Evolutionary conservation across 2,888 invertebrate genomes (phyloP).

Genomic region (Nesidiocoris tenuis): DNA sequence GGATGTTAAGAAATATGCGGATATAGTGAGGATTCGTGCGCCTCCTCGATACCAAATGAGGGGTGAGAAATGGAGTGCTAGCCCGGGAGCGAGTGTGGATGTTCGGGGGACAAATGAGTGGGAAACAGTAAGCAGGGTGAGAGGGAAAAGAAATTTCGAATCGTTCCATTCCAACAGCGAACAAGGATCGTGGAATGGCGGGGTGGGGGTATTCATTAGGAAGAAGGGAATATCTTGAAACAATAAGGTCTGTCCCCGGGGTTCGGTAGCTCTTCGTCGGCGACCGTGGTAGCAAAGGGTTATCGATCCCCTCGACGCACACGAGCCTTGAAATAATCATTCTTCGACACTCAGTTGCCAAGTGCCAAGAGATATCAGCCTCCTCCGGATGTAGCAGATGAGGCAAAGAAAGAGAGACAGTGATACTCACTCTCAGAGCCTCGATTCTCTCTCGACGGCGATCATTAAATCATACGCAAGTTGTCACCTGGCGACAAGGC

Average conservation of each 20-base stretch:
- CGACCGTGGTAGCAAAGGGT: conserved; percentile 1
- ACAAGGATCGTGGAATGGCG: not conserved
- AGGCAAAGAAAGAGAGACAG: not conserved
- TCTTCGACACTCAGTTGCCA: conserved; percentile 35
- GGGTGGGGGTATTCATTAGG: conserved; percentile 33
- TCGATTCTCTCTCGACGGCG: not conserved
- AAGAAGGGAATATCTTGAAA: conserved; percentile 35
- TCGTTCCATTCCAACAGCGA: not conserved
- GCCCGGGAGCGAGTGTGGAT: not conserved
- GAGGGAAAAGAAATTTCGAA: not conserved
- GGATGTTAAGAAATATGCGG: conserved; percentile 42
- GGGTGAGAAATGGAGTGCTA: conserved; percentile 14
- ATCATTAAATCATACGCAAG: conserved; percentile 31
- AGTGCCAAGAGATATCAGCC: conserved; percentile 7
- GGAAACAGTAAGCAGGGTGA: not conserved
- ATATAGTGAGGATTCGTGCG: conserved; percentile 18
- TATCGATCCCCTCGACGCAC: conserved; percentile 26
- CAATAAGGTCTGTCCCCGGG: conserved; percentile 12
- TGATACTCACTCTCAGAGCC: not conserved
- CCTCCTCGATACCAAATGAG: conserved; percentile 19
- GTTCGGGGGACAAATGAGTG: not conserved
- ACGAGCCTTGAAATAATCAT: conserved; percentile 32
- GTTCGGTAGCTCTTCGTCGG: not conserved
- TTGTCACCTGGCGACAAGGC: not conserved
- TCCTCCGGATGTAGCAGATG: conserved; percentile 25